phyloP scores from a whole-genome alignment of 2,797 vertebrate genomes.

The Enteromius fasciolatus region DNA sequence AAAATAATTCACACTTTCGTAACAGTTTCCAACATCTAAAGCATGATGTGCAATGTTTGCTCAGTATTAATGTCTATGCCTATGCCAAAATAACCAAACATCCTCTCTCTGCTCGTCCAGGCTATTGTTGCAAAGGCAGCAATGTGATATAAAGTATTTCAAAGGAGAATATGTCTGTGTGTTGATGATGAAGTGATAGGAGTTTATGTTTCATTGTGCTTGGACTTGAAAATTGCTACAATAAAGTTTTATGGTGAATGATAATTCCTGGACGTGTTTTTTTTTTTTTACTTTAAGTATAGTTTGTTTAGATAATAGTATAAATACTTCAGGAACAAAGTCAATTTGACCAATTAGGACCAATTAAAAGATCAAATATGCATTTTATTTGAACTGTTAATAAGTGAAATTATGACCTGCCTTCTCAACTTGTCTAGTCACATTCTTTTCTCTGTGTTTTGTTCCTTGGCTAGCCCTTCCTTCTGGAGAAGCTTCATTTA shows the following conservation, averaged over 20 bases:
- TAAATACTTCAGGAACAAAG: neutral
- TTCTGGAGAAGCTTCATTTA: constrained; percentile 73
- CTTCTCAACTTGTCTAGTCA: constrained; percentile 30
- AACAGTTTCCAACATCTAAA: neutral
- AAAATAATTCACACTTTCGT: neutral
- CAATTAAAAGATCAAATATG: constrained; percentile 15
- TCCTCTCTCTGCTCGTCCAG: neutral
- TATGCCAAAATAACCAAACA: neutral
- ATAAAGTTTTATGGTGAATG: constrained; percentile 2
- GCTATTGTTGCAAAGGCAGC: constrained; percentile 1
- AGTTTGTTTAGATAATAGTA: constrained; percentile 7
- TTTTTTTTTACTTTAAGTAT: neutral
- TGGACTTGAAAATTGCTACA: too few relatives aligned
- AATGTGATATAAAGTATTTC: neutral
- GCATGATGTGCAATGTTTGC: neutral
- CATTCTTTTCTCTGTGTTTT: constrained; percentile 46
- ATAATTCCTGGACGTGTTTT: neutral
- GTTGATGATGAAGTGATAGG: neutral
- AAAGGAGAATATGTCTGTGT: neutral
- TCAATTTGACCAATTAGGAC: constrained; percentile 1
- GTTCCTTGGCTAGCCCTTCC: constrained; percentile 56
- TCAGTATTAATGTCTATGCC: neutral
- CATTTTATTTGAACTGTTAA: constrained; percentile 31
- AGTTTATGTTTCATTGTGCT: neutral
- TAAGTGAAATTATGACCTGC: constrained; percentile 40